Base-by-base conservation (phyloP, 1,140 invertebrate species). In the Dolichoris vasculosae region DNA sequence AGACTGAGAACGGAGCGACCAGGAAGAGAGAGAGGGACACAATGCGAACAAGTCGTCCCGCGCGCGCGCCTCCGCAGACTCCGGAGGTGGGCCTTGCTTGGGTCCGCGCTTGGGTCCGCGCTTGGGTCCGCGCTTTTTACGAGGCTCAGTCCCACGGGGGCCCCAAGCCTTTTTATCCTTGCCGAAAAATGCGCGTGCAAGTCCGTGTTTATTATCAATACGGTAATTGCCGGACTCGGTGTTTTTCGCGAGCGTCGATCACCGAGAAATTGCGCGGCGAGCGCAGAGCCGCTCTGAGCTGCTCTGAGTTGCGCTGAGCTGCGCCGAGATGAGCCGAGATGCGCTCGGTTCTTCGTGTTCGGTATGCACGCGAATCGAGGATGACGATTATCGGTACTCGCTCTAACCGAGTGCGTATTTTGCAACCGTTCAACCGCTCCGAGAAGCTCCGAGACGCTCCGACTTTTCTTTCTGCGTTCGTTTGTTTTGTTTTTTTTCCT, bases 191-290 rank as follows among this genome's bases (percentile, higher is more conserved):
- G 85, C 46, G 63, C 46, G 69, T 46, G 43, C 46, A 35, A 30
- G 30, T 11, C 32, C 46, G 7, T 48, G 73, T 86, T 86, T 86
- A 83, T 86, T 86, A 86, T 86, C 81, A 83, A 83, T 86, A 86
- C 80, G 80, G 85, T 86, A 86, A 86, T 86, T 86, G 85, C 38
- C 63, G n/a, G 63, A 46, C 59, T 64, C 38, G 77, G 20, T 77
- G 63, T 79, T 86, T 86, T 71, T 78, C 75, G 75, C 46, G 78
- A 40, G 67, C 7, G 35, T 35, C 35, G 64, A 26, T 73, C 38
- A 73, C 38, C 40, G 63, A 55, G 81, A 82, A 82, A 59, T 82
- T 82, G n/a, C 67, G 46, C 46, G 32, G 2, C 15, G 30, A 32
- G n/a, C n/a, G n/a, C n/a, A n/a, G n/a, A n/a, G n/a, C n/a, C n/a